Percentiles rank a stretch among this genome's conserved stretches.
Conservation (phyloP, 2,797 vertebrate species). For the Geotrypetes seraphini region DNA sequence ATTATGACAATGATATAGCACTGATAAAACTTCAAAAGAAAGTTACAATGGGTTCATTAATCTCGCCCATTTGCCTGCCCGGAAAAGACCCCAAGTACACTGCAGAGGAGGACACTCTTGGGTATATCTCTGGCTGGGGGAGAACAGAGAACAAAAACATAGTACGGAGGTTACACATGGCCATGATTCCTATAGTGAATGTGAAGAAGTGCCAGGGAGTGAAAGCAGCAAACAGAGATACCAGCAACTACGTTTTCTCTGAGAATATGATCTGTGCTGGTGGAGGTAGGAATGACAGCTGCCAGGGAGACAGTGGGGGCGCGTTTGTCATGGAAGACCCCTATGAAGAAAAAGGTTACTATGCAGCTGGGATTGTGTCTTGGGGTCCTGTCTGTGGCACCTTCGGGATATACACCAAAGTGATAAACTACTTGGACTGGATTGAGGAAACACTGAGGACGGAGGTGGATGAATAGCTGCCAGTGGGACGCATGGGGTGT, state of each 20-base stretch:
- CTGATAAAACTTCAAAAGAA: conserved; percentile 60
- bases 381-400: conserved; percentile 67
- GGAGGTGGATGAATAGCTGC: conserved; percentile 7
- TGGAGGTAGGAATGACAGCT: conserved; percentile 56
- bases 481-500: no score
- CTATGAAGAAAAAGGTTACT: conserved; percentile 35
- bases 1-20: conserved; percentile 79
- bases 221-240: neutral
- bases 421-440: conserved; percentile 78
- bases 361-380: conserved; percentile 69
- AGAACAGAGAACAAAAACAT: neutral
- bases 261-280: conserved; percentile 90
- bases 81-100: conserved; percentile 12
- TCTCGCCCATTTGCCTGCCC: conserved; percentile 77
- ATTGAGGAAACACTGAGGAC: conserved; percentile 61
- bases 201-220: conserved; percentile 32
- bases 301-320: conserved; percentile 72
- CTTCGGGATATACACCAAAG: conserved; percentile 76
- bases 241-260: conserved; percentile 36
- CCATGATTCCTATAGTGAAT: conserved; percentile 34
- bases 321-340: conserved; percentile 50
- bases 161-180: neutral
- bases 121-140: conserved; percentile 76
- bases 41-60: conserved; percentile 51
- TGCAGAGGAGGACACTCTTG: conserved; percentile 19